A percentile compares a stretch with the other conserved stretches of the same genome.
These are phyloP conservation scores for Andrena bicolor DNA, from an alignment of 2,888 invertebrate species.

Conservation along the genomic window DNA sequence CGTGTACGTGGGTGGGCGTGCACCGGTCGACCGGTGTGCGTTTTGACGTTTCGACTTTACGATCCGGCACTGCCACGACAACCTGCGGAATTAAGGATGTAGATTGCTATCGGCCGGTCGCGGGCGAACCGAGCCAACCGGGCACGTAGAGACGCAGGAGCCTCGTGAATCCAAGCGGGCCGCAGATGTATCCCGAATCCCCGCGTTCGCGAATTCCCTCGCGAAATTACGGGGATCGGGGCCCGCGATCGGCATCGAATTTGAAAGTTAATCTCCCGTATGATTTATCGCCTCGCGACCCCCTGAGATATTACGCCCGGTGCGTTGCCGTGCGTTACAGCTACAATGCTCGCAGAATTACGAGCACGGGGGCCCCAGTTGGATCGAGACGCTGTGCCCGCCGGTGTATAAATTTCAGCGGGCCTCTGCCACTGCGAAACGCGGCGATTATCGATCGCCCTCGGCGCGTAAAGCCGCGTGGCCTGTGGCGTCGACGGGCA, in stretches of 20 bases:
- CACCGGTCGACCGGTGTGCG: constrained; percentile 61
- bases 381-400: background rate
- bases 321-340: background rate
- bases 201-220: constrained; percentile 56
- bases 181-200: constrained; percentile 50
- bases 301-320: constrained; percentile 21
- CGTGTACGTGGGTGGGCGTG: constrained; percentile 66
- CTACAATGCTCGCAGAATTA: constrained; percentile 38
- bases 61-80: constrained; percentile 68
- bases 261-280: constrained; percentile 45
- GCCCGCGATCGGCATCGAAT: constrained; percentile 47
- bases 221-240: constrained; percentile 34
- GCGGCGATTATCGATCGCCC: constrained; percentile 8
- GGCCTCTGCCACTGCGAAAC: background rate
- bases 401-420: background rate
- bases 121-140: constrained; percentile 51
- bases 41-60: constrained; percentile 77
- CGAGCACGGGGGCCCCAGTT: constrained; percentile 1
- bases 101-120: constrained; percentile 68
- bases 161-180: constrained; percentile 59
- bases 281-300: constrained; percentile 31
- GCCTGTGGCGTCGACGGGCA: background rate
- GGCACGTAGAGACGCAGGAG: constrained; percentile 44
- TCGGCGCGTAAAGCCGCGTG: background rate
- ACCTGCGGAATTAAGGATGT: constrained; percentile 75